Base-by-base conservation (phyloP, 2,888 invertebrate genomes). In the Vanessa cardui region DNA sequence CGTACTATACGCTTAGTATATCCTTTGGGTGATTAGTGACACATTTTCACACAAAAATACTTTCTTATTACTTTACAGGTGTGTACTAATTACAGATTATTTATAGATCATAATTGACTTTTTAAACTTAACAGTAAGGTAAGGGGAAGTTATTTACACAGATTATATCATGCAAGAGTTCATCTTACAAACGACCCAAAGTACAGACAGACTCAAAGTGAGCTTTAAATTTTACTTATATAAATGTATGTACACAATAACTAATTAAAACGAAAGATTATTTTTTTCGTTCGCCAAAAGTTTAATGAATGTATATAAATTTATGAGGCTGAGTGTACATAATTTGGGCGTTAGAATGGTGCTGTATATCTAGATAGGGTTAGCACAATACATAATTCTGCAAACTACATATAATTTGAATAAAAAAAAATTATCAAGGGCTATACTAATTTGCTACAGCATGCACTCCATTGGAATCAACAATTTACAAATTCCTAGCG, bases 21-120 rank as follows among this genome's bases (percentile, higher is more conserved):
- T 67, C 56, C 68, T 68, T 68, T 68, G 68, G 68, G 58, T 46
- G 18, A 61, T 68, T 68, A 61, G 49, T 68, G 49, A 58, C 56
- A 64, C 33, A 52, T 45, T 59, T 50, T 20, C 44, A 15, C 6
- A 47, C n/a, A 49, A 0, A 45, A 45, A 59, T 45, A 15, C 8
- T 54, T 18, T n/a, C 26, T 47, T 46, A 59, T 39, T 45, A 44
- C 21, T 49, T 33, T 61, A 61, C n/a, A 54, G 20, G 47, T 33
- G 8, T n/a, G 31, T 39, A 45, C 44, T 64, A 39, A n/a, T 18
- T 33, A 46, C 16, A 33, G 39, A 12, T 31, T 54, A 31, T 21
- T 2, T 31, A 52, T 52, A 52, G 26, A 54, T 31, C 31, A 31
- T 6, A 46, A 26, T 45, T 39, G 33, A 21, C 18, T 8, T 39